Base-by-base conservation (phyloP, 2,797 vertebrate species). In the Silurus aristotelis region DNA sequence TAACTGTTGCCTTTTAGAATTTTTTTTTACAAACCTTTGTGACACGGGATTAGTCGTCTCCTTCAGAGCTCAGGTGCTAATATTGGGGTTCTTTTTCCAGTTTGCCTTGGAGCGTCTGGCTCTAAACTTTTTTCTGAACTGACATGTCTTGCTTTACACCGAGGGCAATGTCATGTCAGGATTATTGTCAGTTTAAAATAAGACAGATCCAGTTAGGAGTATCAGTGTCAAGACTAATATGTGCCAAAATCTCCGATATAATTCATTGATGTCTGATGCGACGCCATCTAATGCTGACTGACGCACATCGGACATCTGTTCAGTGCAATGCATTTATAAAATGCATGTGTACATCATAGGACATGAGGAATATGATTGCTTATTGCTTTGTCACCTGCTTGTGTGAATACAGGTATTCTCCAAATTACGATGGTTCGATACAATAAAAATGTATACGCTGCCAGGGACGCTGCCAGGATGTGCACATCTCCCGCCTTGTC, bases 1-100 rank as follows among this genome's bases (percentile, higher is more conserved):
- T 9, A 52, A 83, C 73, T 70, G 52, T 38, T 71, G 27, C 15
- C 80, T 87, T 87, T 82, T 52, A 80, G 77, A 82, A 70, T 68
- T 85, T 77, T 68, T 52, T 77, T 68, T 64, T 66, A 75, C 31
- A 77, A 70, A 83, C 64, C 81, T 84, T 46, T 48, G 4, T 77
- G 75, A 88, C 67, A 66, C 55, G 25, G 82, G 55, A 68, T 66
- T 82, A 12, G 38, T 77, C 63, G 78, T 68, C 61, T 82, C 67
- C 46, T 38, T 43, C 38, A 58, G 52, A 25, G 48, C 76, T 56
- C 68, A 71, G 77, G 75, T 81, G 77, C 19, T 52, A 43, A 56
- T 72, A 38, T 63, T 12, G 19, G 27, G 25, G 58, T 73, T n/a
- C 5, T 76, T 85, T 60, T 22, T 58, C 48, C 72, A 38, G 27